These are phyloP conservation scores for Acanthopagrus latus DNA, from an alignment of 2,797 vertebrate species.

Conservation along the genomic window DNA sequence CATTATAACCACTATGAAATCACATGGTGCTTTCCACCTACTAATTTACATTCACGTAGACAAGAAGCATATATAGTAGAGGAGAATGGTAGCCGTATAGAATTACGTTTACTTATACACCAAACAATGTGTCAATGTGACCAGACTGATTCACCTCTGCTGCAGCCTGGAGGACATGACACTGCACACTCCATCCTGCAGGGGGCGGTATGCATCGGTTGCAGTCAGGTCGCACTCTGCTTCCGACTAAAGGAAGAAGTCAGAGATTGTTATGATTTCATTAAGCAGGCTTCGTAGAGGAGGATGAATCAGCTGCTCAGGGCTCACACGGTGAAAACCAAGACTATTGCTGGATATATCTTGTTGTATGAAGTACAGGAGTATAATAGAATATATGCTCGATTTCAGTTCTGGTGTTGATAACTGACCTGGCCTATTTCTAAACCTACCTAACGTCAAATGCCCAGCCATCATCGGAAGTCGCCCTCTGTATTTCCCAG, in stretches of 20 bases:
- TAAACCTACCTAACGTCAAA: not conserved
- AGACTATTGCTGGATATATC: too few relatives aligned
- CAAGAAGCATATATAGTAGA: not conserved
- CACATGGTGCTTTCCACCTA: not conserved
- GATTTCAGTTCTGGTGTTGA: not conserved
- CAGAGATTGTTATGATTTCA: slow-evolving; percentile 24
- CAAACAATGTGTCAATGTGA: too few relatives aligned
- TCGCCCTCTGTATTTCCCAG: not conserved
- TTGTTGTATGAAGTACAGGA: not conserved
- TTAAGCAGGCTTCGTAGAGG: not conserved
- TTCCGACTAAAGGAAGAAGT: slow-evolving; percentile 14
- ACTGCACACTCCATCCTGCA: not conserved
- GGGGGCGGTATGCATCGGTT: not conserved
- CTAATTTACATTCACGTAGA: not conserved
- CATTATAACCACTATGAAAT: not conserved
- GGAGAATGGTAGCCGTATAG: too few relatives aligned
- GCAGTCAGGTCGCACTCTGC: not conserved
- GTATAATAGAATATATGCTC: not conserved
- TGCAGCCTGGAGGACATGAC: not conserved
- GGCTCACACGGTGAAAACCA: not conserved
- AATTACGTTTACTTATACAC: too few relatives aligned
- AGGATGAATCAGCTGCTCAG: not conserved
- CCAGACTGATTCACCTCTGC: too few relatives aligned
- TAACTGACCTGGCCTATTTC: not conserved
- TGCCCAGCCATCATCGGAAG: not conserved